These are phyloP conservation scores for Drosophila infuscata DNA, from an alignment of 2,888 invertebrate species.

Conservation along the genomic window DNA sequence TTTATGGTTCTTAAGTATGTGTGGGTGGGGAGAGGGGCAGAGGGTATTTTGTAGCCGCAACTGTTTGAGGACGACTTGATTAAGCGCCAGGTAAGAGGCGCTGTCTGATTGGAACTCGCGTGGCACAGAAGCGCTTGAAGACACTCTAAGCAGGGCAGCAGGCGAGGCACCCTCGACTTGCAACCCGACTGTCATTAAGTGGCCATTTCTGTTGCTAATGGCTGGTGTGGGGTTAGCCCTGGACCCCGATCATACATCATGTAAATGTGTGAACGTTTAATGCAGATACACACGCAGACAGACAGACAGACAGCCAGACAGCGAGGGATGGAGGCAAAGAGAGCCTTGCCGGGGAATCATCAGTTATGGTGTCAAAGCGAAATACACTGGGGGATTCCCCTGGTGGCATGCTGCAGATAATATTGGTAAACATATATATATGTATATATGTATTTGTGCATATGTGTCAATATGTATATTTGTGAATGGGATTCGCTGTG, in stretches of 20 bases:
- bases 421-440: background rate
- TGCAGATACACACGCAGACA: slow-evolving; percentile 19
- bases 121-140: slow-evolving; percentile 21
- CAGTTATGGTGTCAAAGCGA: slow-evolving; percentile 40
- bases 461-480: background rate
- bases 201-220: slow-evolving; percentile 59
- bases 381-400: slow-evolving; percentile 57
- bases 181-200: slow-evolving; percentile 48
- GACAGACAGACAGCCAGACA: slow-evolving; percentile 3
- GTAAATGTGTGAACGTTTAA: slow-evolving; percentile 59
- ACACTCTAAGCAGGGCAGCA: slow-evolving; percentile 26
- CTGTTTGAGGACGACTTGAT: slow-evolving; percentile 56
- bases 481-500: slow-evolving; percentile 16
- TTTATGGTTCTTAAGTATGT: slow-evolving; percentile 11
- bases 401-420: slow-evolving; percentile 9
- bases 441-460: background rate
- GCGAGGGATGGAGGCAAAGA: background rate
- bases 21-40: background rate
- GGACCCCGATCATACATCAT: slow-evolving; percentile 48
- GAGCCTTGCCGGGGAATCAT: background rate
- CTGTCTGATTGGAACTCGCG: slow-evolving; percentile 40
- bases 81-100: slow-evolving; percentile 44
- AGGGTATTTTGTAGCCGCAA: slow-evolving; percentile 27
- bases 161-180: slow-evolving; percentile 3
- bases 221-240: slow-evolving; percentile 32